Conservation (phyloP, 2,113 vertebrate species). For the Crypturellus undulatus region DNA sequence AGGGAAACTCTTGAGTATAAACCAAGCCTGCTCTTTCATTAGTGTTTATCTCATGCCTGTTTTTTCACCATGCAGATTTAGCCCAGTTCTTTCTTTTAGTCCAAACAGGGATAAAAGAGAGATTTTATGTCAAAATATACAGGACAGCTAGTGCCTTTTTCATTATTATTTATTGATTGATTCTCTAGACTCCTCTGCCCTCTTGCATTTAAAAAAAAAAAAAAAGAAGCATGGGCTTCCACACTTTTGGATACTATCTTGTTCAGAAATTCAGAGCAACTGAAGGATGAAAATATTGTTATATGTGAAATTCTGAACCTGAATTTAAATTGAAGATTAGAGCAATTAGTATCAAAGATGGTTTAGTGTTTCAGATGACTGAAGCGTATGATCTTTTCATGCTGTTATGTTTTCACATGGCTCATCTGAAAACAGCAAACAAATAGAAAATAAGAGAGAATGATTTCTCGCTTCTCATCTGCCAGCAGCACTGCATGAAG, state of each 20-base stretch:
- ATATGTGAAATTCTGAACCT: background rate
- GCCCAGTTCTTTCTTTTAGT: background rate
- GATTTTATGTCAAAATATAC: background rate
- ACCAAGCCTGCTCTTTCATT: background rate
- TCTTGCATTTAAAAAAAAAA: background rate
- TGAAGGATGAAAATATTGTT: background rate
- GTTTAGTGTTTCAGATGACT: background rate
- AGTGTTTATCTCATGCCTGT: background rate
- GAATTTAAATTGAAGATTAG: slow-evolving; percentile 25
- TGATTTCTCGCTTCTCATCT: background rate
- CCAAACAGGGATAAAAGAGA: background rate
- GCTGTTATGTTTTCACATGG: background rate
- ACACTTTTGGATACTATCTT: background rate
- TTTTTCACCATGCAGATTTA: background rate
- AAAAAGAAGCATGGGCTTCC: background rate
- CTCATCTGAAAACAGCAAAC: background rate
- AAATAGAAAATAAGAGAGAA: background rate
- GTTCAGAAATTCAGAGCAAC: background rate
- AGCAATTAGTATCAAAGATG: slow-evolving; percentile 18
- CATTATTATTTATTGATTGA: background rate
- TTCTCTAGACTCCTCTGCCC: slow-evolving; percentile 18
- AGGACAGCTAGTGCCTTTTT: background rate
- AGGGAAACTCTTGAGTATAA: background rate
- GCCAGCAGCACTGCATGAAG: background rate
- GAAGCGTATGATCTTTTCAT: background rate